Evolutionary conservation across 2,888 invertebrate genomes (phyloP).

Genomic region (Portevinia maculata): DNA sequence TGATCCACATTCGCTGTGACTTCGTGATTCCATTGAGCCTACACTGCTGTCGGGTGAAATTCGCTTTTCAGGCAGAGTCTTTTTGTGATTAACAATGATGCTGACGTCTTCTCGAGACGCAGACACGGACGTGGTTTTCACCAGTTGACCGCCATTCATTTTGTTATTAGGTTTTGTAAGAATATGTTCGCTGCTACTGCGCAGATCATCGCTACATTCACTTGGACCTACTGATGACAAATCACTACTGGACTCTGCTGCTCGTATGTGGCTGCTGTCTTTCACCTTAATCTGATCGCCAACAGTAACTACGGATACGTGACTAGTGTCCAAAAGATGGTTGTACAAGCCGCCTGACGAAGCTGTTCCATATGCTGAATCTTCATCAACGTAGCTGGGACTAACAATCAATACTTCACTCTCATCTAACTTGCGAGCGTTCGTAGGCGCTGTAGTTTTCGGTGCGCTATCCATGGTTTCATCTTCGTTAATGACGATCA

Average conservation of each 20-base stretch:
- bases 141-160: slow-evolving; percentile 69
- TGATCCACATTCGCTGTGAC: slow-evolving; percentile 90
- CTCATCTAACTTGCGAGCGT: slow-evolving; percentile 90
- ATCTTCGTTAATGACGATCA: slow-evolving; percentile 79
- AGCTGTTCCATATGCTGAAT: slow-evolving; percentile 85
- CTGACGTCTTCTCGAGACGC: slow-evolving; percentile 80
- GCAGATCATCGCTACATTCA: slow-evolving; percentile 61
- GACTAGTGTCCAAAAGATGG: slow-evolving; percentile 89
- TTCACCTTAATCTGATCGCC: slow-evolving; percentile 91
- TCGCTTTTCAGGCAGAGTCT: slow-evolving; percentile 81
- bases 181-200: slow-evolving; percentile 62
- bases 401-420: slow-evolving; percentile 93
- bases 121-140: slow-evolving; percentile 52
- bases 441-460: slow-evolving; percentile 77
- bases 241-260: slow-evolving; percentile 77
- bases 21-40: slow-evolving; percentile 83
- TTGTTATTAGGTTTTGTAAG: slow-evolving; percentile 66
- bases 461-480: slow-evolving; percentile 57
- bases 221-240: slow-evolving; percentile 72
- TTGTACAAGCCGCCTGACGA: slow-evolving; percentile 79
- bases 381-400: slow-evolving; percentile 86
- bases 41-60: slow-evolving; percentile 87
- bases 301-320: slow-evolving; percentile 95
- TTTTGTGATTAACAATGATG: slow-evolving; percentile 82
- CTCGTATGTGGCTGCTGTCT: slow-evolving; percentile 85